Evolutionary conservation across 2,113 vertebrate genomes (phyloP).

Genomic region (Protomyctophum bolini): DNA sequence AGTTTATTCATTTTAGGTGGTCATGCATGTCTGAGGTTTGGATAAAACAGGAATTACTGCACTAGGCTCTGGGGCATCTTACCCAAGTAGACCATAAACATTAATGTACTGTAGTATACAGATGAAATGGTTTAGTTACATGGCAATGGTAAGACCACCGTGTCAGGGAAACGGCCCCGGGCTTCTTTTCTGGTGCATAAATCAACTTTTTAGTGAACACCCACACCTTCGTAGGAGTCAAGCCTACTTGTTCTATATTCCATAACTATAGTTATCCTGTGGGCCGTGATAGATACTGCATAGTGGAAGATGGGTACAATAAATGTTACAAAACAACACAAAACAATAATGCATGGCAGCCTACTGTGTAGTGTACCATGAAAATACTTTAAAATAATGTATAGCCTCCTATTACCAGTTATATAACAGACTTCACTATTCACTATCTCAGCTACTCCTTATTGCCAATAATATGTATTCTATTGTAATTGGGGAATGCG

Average conservation of each 20-base stretch:
- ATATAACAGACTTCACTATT: constrained; percentile 9
- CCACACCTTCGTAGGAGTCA: not conserved
- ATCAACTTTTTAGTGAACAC: not conserved
- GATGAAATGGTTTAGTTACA: too few relatives aligned
- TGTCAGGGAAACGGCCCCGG: too few relatives aligned
- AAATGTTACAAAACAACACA: not conserved
- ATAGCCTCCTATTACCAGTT: constrained; percentile 8
- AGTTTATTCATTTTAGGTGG: not conserved
- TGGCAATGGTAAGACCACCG: too few relatives aligned
- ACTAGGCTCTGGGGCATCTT: too few relatives aligned
- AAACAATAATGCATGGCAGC: not conserved
- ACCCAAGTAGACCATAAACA: too few relatives aligned
- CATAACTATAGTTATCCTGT: not conserved
- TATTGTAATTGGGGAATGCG: not conserved
- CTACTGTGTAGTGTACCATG: not conserved
- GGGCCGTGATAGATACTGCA: not conserved
- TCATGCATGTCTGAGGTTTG: not conserved
- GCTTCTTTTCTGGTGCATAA: too few relatives aligned
- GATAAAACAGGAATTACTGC: not conserved
- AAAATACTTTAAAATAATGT: constrained; percentile 11
- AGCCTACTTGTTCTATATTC: not conserved
- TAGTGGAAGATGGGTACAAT: not conserved
- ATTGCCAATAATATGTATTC: not conserved
- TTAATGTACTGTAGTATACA: too few relatives aligned
- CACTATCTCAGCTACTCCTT: not conserved